Conservation (phyloP, 2,797 vertebrate genomes). For the Halcyon badia region DNA sequence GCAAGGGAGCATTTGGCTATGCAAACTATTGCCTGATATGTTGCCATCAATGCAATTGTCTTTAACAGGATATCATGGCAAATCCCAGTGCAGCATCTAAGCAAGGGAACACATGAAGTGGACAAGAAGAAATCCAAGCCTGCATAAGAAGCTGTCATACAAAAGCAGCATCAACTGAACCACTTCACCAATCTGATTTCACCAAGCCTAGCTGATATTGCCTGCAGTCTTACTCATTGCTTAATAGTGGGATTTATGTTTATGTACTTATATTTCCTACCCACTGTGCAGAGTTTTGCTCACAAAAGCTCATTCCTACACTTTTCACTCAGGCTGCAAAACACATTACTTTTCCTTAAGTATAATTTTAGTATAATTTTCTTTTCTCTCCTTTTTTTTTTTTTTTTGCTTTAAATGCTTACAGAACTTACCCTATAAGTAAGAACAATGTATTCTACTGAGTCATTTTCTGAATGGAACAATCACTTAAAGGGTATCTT, state of each 20-base stretch:
- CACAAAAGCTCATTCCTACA: not conserved
- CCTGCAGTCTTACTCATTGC: not conserved
- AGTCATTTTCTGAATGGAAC: not conserved
- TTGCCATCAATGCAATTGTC: accelerated
- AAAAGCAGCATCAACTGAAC: not conserved
- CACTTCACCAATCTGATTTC: not conserved
- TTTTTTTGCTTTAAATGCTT: not conserved
- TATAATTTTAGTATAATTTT: not conserved
- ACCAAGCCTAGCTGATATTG: not conserved
- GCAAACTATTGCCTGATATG: not conserved
- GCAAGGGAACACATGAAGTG: not conserved
- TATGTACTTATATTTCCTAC: not conserved
- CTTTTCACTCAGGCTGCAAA: not conserved
- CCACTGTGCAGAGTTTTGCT: not conserved
- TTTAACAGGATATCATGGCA: not conserved
- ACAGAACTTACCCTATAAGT: not conserved
- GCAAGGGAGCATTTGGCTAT: not conserved
- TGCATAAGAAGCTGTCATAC: not conserved
- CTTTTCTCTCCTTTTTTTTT: not conserved
- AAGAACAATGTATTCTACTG: not conserved
- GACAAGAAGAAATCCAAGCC: not conserved
- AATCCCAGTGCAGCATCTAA: not conserved
- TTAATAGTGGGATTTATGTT: not conserved
- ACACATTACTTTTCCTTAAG: not conserved
- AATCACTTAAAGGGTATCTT: not conserved